These are phyloP conservation scores for Coracias cyanogaster DNA, from an alignment of 2,797 vertebrate genomes.

Conservation along the genomic window DNA sequence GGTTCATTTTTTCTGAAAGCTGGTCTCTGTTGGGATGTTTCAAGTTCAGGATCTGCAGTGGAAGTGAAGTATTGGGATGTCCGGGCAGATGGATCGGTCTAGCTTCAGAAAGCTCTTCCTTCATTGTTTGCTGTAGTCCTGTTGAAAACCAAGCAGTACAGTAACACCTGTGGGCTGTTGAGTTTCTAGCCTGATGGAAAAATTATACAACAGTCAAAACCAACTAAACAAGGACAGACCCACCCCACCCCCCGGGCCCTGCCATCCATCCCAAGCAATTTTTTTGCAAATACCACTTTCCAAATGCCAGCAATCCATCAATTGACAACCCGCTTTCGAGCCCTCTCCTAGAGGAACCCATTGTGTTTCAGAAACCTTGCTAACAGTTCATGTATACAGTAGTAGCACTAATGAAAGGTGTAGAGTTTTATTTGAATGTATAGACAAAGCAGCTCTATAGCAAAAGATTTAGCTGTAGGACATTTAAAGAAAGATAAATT, in stretches of 20 bases:
- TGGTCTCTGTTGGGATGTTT: background rate
- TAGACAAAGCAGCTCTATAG: background rate
- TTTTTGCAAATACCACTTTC: background rate
- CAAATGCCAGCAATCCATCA: background rate
- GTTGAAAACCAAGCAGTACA: background rate
- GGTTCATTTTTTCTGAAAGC: background rate
- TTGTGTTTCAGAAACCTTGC: background rate
- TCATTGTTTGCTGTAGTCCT: background rate
- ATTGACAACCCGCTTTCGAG: background rate
- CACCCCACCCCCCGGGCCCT: no score
- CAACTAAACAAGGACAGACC: background rate
- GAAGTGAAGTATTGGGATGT: background rate
- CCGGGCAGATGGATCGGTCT: background rate
- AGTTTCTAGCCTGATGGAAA: background rate
- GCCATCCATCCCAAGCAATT: background rate
- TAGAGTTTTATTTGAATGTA: background rate
- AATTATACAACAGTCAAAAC: background rate
- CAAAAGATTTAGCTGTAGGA: background rate
- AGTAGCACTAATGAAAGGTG: background rate
- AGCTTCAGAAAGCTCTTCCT: background rate
- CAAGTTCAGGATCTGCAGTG: background rate
- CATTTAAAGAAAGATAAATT: background rate
- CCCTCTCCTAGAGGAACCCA: background rate
- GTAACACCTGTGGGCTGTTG: background rate
- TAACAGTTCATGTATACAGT: background rate